Percentiles rank a stretch among this genome's conserved stretches.
Conservation (phyloP, 2,113 vertebrate genomes). For the Corapipo altera region DNA sequence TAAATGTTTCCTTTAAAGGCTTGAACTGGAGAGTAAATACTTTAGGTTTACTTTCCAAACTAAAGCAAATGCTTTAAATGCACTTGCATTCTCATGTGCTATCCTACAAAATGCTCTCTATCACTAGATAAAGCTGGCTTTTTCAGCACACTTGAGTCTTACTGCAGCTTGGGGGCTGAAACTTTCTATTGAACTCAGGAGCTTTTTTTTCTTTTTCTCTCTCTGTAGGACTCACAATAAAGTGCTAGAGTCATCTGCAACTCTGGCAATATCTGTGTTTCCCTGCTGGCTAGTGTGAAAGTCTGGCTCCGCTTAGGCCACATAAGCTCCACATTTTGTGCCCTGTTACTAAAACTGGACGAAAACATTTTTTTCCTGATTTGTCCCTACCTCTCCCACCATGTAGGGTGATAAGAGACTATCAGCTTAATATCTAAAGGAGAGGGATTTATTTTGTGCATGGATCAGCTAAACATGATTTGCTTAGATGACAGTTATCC, state of each 20-base stretch:
- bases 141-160: neutral
- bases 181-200: neutral
- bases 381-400: neutral
- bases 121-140: neutral
- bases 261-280: neutral
- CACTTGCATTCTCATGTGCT: neutral
- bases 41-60: neutral
- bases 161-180: neutral
- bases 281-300: neutral
- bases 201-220: neutral
- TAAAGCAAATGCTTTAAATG: neutral
- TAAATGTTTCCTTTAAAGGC: neutral
- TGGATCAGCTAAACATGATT: neutral
- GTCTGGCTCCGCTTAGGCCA: neutral
- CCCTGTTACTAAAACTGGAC: neutral
- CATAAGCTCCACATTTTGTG: neutral
- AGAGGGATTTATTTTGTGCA: neutral
- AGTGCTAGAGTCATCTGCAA: neutral
- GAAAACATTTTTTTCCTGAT: neutral
- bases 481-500: neutral
- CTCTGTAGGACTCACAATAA: neutral
- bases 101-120: neutral
- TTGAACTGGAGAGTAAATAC: neutral
- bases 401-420: neutral
- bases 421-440: neutral